Evolutionary conservation across 2,888 invertebrate genomes (phyloP).

Genomic region (Drosophila koepferae): DNA sequence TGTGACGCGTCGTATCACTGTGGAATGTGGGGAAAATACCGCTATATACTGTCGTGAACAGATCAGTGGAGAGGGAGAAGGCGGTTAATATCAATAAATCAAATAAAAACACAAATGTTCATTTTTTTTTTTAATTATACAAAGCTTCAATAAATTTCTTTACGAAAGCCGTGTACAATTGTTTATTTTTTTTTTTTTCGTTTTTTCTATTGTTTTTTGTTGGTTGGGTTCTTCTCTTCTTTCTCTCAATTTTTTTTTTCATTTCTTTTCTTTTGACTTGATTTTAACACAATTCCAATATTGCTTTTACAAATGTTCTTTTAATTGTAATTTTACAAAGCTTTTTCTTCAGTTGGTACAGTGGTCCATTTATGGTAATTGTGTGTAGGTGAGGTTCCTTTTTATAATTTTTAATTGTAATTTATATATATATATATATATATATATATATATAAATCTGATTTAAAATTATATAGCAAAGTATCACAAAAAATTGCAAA

Average conservation of each 20-base stretch:
- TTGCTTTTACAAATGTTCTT: slow-evolving; percentile 57
- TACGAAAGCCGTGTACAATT: slow-evolving; percentile 78
- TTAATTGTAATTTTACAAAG: slow-evolving; percentile 41
- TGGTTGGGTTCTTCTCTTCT: slow-evolving; percentile 56
- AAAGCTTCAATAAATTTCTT: slow-evolving; percentile 75
- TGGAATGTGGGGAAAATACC: slow-evolving; percentile 1
- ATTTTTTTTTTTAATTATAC: slow-evolving; percentile 70
- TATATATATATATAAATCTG: slow-evolving; percentile 56
- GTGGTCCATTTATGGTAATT: slow-evolving; percentile 49
- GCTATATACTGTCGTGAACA: background rate
- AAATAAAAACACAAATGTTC: slow-evolving; percentile 73
- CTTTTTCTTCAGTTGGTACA: slow-evolving; percentile 35
- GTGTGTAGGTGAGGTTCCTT: slow-evolving; percentile 12
- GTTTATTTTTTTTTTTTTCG: slow-evolving; percentile 63
- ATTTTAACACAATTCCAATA: slow-evolving; percentile 60
- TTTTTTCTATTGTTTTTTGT: slow-evolving; percentile 67
- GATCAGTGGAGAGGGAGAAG: background rate
- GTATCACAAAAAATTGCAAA: slow-evolving; percentile 85
- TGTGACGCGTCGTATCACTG: slow-evolving; percentile 20
- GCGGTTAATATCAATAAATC: slow-evolving; percentile 34
- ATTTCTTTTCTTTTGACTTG: slow-evolving; percentile 46
- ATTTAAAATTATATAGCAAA: slow-evolving; percentile 75
- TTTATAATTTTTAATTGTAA: slow-evolving; percentile 24
- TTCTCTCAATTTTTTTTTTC: slow-evolving; percentile 26
- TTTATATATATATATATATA: slow-evolving; percentile 36